A percentile compares a stretch with the other conserved stretches of the same genome.
Evolutionary conservation across 2,797 vertebrate species (phyloP).

Genomic region (Sternotherus odoratus): DNA sequence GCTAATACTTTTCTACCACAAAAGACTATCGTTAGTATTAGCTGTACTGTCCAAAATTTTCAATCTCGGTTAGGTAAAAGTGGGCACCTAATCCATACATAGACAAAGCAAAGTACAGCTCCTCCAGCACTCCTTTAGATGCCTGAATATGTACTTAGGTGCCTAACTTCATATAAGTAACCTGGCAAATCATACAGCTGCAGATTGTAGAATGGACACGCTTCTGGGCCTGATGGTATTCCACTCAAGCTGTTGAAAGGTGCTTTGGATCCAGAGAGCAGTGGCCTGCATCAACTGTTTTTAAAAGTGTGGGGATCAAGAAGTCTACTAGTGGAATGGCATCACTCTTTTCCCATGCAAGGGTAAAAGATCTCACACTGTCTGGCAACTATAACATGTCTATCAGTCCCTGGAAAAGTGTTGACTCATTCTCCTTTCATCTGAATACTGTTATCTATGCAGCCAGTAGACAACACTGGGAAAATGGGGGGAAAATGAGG

Average conservation of each 20-base stretch:
- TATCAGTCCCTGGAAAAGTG: no score
- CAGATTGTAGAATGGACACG: no score
- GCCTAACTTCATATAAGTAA: background rate
- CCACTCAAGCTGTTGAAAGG: no score
- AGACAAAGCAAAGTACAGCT: background rate
- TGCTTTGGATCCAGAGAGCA: no score
- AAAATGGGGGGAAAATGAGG: background rate
- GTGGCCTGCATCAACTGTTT: no score
- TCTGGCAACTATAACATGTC: no score
- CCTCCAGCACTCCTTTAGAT: background rate
- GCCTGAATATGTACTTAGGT: background rate
- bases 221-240: no score
- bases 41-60: background rate
- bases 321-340: no score
- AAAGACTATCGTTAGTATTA: background rate
- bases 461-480: background rate
- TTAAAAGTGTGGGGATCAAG: no score
- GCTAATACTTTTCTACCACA: background rate
- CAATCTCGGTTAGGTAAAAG: background rate
- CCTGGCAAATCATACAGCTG: background rate
- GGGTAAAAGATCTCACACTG: no score
- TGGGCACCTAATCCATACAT: background rate
- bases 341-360: no score
- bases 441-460: slow-evolving; percentile 8
- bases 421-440: background rate